Base-by-base conservation (phyloP, 2,797 vertebrate genomes). In the Dipus sagitta region DNA sequence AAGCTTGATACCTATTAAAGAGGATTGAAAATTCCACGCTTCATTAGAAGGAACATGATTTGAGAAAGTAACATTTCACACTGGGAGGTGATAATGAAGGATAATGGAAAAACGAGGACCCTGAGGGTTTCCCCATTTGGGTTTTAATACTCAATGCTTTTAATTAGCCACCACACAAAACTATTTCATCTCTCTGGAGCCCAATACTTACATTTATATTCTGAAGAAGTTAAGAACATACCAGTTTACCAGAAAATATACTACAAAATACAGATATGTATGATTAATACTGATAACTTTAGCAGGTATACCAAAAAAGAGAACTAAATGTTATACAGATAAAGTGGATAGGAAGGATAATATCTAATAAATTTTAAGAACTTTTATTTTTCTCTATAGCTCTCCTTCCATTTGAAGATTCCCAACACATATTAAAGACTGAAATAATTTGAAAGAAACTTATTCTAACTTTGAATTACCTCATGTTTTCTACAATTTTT, bases 111-210 rank as follows among this genome's bases (percentile, higher is more conserved):
- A 90, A 38, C 14, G 52, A 74, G 23, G 21, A 34, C 76, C 52
- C 67, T 38, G 21, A 74, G 89, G 94, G 42, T 47, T 58, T 54
- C 64, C 68, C 90, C 64, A 18, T 30, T 75, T 47, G 75, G 30
- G 21, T 58, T 78, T 62, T 70, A 64, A 94, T 21, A 47, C 38
- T 32, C 77, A 20, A 4, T 74, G 75, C 81, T 91, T 95, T 96
- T 90, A 94, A 95, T 96, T 80, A 96, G 91, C 38, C 24, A 1
- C 11, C 24, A 94, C 72, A 86, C n/a, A 83, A 52, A 87, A 76
- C 71, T 15, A 90, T 34, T 94, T 81, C 34, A 74, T 75, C 70
- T 88, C 80, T 68, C 81, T 67, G 24, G 67, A 82, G 85, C 26
- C 52, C 47, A 77, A 0, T 80, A 85, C 90, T 82, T 67, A 86